A percentile compares a stretch with the other conserved stretches of the same genome.
Conservation (phyloP, 2,113 vertebrate genomes). For the Chlorodrepanis virens region DNA sequence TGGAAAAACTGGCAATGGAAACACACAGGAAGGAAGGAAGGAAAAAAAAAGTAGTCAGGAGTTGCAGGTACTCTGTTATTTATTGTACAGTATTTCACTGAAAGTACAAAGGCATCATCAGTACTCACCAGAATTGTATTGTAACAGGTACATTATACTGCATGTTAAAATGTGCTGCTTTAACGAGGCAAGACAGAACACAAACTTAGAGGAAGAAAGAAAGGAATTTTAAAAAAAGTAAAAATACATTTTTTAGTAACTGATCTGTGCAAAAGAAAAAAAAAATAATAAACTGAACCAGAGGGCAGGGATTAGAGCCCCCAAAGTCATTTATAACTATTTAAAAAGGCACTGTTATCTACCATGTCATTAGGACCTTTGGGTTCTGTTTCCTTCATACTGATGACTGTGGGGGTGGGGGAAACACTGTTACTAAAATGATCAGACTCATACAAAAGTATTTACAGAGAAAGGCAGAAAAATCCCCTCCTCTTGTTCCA, state of each 20-base stretch:
- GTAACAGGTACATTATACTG: constrained; percentile 53
- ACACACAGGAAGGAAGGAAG: constrained; percentile 31
- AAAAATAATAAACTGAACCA: constrained; percentile 30
- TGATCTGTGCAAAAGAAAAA: constrained; percentile 52
- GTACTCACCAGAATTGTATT: constrained; percentile 69
- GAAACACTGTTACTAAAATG: constrained; percentile 68
- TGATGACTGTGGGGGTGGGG: constrained; percentile 62
- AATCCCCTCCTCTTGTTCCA: constrained; percentile 53
- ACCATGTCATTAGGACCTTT: constrained; percentile 45
- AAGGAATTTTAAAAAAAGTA: constrained; percentile 12
- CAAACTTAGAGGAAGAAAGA: constrained; percentile 39
- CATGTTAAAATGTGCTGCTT: constrained; percentile 42
- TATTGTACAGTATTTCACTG: constrained; percentile 77
- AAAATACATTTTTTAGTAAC: constrained; percentile 62
- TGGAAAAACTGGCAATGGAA: background rate
- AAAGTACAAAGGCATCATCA: constrained; percentile 75
- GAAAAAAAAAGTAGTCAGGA: background rate
- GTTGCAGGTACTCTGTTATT: constrained; percentile 74
- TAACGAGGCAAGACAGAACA: constrained; percentile 27
- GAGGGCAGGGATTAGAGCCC: constrained; percentile 37
- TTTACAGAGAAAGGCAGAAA: constrained; percentile 71
- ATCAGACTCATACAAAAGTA: constrained; percentile 66
- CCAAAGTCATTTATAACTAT: constrained; percentile 52
- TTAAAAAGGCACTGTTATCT: constrained; percentile 61
- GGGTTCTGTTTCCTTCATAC: constrained; percentile 78